These are phyloP conservation scores for Prionailurus viverrinus DNA, from an alignment of 2,113 vertebrate genomes.

Conservation along the genomic window DNA sequence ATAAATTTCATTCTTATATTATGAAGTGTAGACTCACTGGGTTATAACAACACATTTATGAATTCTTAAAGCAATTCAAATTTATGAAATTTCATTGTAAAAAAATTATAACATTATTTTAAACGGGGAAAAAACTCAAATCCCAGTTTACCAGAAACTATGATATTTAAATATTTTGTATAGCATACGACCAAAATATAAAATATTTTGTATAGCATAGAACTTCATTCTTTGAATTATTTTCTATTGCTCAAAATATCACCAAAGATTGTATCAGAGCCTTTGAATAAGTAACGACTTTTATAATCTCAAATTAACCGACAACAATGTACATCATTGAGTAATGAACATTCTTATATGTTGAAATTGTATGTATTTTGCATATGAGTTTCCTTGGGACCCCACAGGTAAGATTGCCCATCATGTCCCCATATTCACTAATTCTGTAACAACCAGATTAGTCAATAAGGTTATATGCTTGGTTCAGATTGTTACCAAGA, in stretches of 20 bases:
- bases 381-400: not conserved
- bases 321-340: not conserved
- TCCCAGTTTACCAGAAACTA: not conserved
- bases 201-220: slow-evolving; percentile 2
- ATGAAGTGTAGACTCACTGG: not conserved
- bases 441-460: not conserved
- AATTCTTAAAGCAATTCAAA: not conserved
- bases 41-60: not conserved
- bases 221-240: not conserved
- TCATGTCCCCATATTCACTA: not conserved
- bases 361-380: not conserved
- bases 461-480: not conserved
- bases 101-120: not conserved
- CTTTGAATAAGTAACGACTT: not conserved
- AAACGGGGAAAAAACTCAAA: not conserved
- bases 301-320: slow-evolving; percentile 6
- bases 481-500: not conserved
- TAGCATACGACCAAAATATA: not conserved
- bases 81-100: slow-evolving; percentile 30
- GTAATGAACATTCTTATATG: not conserved
- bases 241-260: slow-evolving; percentile 25
- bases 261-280: not conserved
- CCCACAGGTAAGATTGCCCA: not conserved
- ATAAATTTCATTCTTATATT: not conserved
- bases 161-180: not conserved